phyloP scores from a whole-genome alignment of 2,113 vertebrate species.

The Ahaetulla prasina region DNA sequence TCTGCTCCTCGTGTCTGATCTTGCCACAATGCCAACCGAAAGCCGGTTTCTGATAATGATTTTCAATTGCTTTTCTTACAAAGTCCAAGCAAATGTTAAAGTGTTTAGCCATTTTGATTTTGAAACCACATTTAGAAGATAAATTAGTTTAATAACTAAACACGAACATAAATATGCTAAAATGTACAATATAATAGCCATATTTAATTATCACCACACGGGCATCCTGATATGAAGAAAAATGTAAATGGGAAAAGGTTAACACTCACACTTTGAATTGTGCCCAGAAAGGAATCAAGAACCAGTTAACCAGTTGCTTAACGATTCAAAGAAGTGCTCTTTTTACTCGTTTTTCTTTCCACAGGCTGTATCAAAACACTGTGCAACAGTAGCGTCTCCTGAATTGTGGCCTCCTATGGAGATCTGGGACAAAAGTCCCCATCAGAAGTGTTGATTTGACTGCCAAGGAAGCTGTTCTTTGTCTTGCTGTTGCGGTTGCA shows the following conservation, averaged over 20 bases:
- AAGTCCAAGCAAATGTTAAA: background rate
- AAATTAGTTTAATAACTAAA: background rate
- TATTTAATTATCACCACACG: background rate
- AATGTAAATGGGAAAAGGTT: background rate
- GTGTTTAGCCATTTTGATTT: background rate
- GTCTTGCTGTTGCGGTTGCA: background rate
- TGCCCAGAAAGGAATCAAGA: background rate
- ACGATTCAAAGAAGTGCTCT: background rate
- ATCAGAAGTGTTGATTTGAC: constrained; percentile 1
- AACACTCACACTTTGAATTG: background rate
- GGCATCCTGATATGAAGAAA: background rate
- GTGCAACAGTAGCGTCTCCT: background rate
- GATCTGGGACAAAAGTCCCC: background rate
- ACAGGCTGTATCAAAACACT: background rate
- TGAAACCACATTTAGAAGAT: background rate
- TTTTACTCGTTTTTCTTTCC: background rate
- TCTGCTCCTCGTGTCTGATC: too few species aligned
- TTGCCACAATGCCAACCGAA: too few species aligned
- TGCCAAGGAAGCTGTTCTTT: constrained; percentile 7
- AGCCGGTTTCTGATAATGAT: background rate
- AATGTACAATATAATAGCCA: too few species aligned
- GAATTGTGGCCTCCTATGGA: background rate
- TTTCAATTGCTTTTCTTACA: background rate
- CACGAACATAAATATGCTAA: background rate
- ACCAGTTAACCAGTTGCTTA: background rate